phyloP scores from a whole-genome alignment of 2,113 vertebrate species.

The Alosa alosa region DNA sequence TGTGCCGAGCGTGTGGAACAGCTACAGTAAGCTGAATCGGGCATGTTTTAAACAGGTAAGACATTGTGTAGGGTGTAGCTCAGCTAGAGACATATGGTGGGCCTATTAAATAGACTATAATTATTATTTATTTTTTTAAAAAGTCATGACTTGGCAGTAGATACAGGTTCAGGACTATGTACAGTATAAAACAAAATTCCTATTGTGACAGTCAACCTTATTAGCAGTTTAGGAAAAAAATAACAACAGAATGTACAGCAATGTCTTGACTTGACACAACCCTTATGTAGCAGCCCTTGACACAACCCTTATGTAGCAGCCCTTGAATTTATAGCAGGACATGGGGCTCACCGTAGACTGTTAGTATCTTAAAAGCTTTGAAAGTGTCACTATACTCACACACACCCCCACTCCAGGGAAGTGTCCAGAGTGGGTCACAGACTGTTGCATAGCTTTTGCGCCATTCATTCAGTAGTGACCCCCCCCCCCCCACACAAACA shows the following conservation, averaged over 20 bases:
- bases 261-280: not conserved
- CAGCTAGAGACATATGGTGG: not conserved
- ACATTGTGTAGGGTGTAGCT: not conserved
- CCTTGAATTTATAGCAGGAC: not conserved
- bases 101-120: not conserved
- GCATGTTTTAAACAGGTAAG: slow-evolving; percentile 1
- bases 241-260: not conserved
- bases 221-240: not conserved
- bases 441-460: too few relatives aligned
- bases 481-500: too few relatives aligned
- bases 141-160: not conserved
- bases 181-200: not conserved
- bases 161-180: not conserved
- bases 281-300: not conserved
- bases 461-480: not conserved
- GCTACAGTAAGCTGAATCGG: not conserved
- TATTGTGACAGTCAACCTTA: not conserved
- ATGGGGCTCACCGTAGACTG: not conserved
- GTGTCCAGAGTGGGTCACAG: not conserved
- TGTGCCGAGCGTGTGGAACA: not conserved
- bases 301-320: too few relatives aligned
- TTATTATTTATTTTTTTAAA: not conserved
- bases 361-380: not conserved
- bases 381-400: not conserved
- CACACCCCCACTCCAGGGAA: too few relatives aligned